A percentile compares a stretch with the other conserved stretches of the same genome.
Conservation (phyloP, 2,888 invertebrate genomes). For the Eremobia ochroleuca region DNA sequence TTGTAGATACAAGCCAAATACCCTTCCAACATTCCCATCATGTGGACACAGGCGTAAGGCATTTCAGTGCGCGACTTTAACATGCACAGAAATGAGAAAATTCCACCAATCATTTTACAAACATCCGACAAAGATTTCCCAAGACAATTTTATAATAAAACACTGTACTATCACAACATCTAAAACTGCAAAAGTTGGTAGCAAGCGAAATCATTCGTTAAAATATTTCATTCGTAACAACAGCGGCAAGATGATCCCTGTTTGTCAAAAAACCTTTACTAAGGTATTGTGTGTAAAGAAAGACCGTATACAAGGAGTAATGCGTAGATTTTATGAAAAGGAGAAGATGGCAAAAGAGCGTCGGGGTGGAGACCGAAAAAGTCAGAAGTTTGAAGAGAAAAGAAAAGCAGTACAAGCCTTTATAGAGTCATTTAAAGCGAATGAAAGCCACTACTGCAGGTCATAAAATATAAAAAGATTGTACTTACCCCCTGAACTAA, state of each 20-base stretch:
- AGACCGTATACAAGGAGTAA: conserved; percentile 17
- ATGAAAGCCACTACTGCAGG: conserved; percentile 8
- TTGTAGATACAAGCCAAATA: conserved; percentile 29
- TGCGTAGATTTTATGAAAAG: conserved; percentile 14
- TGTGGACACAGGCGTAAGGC: conserved; percentile 55
- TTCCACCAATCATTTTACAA: conserved; percentile 55
- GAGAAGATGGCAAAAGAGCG: conserved; percentile 14
- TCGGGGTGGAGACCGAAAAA: conserved; percentile 5
- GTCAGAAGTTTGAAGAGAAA: conserved; percentile 8
- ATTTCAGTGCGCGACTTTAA: conserved; percentile 48
- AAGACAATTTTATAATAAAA: conserved; percentile 56
- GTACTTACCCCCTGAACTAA: background rate
- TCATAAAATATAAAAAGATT: too few relatives aligned
- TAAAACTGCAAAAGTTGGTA: conserved; percentile 40
- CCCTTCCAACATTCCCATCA: conserved; percentile 45
- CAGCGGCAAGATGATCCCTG: background rate
- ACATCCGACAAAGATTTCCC: conserved; percentile 43
- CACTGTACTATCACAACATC: conserved; percentile 48
- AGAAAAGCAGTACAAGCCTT: conserved; percentile 4
- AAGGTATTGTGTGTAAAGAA: conserved; percentile 6
- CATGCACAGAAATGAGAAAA: conserved; percentile 54
- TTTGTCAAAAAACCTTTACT: background rate
- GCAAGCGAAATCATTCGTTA: conserved; percentile 48
- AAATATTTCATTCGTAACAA: conserved; percentile 41
- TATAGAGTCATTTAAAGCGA: conserved; percentile 11